Evolutionary conservation across 2,888 invertebrate genomes (phyloP).

Genomic region (Phortica magna): DNA sequence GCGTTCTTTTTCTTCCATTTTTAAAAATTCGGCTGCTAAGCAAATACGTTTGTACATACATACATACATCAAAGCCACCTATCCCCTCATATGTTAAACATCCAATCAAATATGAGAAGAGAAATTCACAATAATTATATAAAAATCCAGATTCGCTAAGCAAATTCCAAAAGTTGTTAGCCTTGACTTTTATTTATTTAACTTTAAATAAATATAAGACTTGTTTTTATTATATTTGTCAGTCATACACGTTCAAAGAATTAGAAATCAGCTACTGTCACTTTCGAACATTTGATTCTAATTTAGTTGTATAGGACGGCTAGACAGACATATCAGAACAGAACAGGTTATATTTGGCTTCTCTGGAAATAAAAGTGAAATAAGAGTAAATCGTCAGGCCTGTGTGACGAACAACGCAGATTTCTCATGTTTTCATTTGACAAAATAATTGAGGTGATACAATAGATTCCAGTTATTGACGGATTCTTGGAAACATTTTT

Average conservation of each 20-base stretch:
- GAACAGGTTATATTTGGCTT: no score
- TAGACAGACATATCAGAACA: no score
- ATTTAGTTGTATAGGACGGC: background rate
- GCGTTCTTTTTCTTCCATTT: no score
- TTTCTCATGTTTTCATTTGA: no score
- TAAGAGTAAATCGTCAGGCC: no score
- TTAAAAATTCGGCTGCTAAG: background rate
- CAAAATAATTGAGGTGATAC: no score
- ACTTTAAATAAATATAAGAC: conserved; percentile 51
- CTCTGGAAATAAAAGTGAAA: no score
- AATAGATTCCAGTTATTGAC: no score
- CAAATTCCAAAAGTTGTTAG: conserved; percentile 43
- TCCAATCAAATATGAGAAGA: background rate
- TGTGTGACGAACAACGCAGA: no score
- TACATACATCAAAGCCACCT: background rate
- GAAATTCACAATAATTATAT: conserved; percentile 21
- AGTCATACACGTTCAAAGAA: background rate
- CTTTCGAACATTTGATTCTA: background rate
- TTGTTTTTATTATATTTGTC: background rate
- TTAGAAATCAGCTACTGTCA: background rate
- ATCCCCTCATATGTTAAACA: background rate
- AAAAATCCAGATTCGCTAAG: conserved; percentile 27
- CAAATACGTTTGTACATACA: background rate
- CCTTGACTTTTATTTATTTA: conserved; percentile 66
- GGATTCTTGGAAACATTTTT: no score